Evolutionary conservation across 2,113 vertebrate species (phyloP), one percentile per base, ranked within the genome.

Genomic region (Marcusenius ussheri): DNA sequence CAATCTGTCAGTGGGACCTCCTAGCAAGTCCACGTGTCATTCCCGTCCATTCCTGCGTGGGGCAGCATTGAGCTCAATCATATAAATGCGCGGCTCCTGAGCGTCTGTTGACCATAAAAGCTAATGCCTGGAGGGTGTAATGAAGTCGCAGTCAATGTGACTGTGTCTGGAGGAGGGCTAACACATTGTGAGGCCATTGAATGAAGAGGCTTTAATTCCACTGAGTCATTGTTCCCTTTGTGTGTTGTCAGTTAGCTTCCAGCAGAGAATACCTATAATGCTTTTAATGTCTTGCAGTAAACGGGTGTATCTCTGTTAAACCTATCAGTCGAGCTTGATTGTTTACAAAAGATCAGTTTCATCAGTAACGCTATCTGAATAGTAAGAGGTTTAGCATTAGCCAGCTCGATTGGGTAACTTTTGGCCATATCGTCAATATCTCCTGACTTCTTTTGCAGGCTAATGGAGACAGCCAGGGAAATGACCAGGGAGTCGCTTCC

Each of bases 401-500:
- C 42, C 45, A 47, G 9, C 35, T 39, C 13, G 45, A 47, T 11
- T 84, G 42, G 24, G 11, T 47, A n/a, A 47, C 21, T 47, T 21
- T 24, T 6, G 19, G 8, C 17, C 9, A 4, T 45, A 4, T 46
- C 42, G 2, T 45, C 83, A 47, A 7, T 84, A 47, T 47, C 17
- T 46, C 17, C 11, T 47, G 19, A 6, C 45, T 47, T 46, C 42
- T 47, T 66, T 90, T 31, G 92, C 92, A 99, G 98, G 96, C 95
- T 99, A 91, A 99, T 99, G 98, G 98, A 99, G 94, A 98, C 97
- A 0, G 98, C 98, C 13, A 97, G 95, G 95, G 98, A 99, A 95
- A 98, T 98, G 98, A 97, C 97, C 93, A 96, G 98, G 53, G 98
- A 99, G 94, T 98, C 98, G 90, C 94, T 99, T 92, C 98, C 98